These are phyloP conservation scores for Pogonocherus hispidulus DNA, from an alignment of 2,888 invertebrate genomes.

Conservation along the genomic window DNA sequence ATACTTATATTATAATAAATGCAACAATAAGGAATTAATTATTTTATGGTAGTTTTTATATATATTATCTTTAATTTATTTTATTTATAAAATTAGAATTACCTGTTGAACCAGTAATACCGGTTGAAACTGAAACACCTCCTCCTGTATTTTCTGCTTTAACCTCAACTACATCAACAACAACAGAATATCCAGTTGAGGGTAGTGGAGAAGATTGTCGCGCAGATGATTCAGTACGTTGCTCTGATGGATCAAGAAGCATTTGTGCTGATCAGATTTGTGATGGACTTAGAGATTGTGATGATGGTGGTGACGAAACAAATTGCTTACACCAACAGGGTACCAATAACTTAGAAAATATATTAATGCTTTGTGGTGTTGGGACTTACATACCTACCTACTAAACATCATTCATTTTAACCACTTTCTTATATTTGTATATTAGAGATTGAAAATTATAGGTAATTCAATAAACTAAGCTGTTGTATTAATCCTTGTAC, in stretches of 20 bases:
- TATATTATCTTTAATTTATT: not conserved
- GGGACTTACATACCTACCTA: conserved; percentile 29
- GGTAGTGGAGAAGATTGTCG: conserved; percentile 65
- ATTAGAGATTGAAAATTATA: not conserved
- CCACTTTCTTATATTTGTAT: not conserved
- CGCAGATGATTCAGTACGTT: conserved; percentile 71
- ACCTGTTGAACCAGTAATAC: conserved; percentile 4
- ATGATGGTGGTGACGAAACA: conserved; percentile 78
- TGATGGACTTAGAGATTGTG: conserved; percentile 76
- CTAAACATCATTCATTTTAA: conserved; percentile 20
- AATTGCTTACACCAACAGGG: conserved; percentile 67
- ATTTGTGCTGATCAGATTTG: conserved; percentile 76
- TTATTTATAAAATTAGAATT: conserved; percentile 19
- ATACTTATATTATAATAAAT: too few relatives aligned
- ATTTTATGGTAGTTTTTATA: too few relatives aligned
- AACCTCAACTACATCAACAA: not conserved
- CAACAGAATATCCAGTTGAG: conserved; percentile 4
- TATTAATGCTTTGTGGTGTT: conserved; percentile 41
- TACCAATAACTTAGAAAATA: conserved; percentile 32
- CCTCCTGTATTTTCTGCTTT: too few relatives aligned
- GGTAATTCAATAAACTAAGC: not conserved
- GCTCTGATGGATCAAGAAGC: conserved; percentile 69
- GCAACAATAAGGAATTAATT: too few relatives aligned
- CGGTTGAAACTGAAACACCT: not conserved
- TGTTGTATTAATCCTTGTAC: too few relatives aligned